Evolutionary conservation across 2,797 vertebrate species (phyloP).

Genomic region (Eupleurogrammus muticus): DNA sequence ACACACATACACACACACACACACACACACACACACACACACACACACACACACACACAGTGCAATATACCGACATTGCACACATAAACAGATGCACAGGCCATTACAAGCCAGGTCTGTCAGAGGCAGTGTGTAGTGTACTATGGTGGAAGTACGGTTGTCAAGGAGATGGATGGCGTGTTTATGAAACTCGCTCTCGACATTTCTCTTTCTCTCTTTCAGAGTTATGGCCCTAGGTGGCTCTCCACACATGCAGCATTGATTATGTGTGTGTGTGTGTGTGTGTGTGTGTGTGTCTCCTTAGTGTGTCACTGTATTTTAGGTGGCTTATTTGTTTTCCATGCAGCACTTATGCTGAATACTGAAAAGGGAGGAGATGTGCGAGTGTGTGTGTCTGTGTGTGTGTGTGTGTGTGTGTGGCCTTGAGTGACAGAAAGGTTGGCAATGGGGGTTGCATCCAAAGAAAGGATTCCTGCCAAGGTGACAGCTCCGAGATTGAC

Average conservation of each 20-base stretch:
- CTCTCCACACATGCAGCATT: constrained; percentile 34
- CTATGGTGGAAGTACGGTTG: constrained; percentile 54
- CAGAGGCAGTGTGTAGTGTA: constrained; percentile 20
- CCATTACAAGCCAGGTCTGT: constrained; percentile 39
- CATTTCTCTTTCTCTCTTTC: constrained; percentile 36
- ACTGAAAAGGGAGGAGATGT: constrained; percentile 54
- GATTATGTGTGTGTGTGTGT: constrained; percentile 31
- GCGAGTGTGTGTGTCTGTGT: constrained; percentile 28
- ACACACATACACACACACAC: too few species aligned
- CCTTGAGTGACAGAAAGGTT: constrained; percentile 79
- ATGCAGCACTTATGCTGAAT: constrained; percentile 38
- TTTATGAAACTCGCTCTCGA: constrained; percentile 64
- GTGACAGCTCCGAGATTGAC: constrained; percentile 82
- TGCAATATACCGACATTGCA: constrained; percentile 16
- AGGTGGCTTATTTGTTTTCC: constrained; percentile 47
- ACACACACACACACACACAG: constrained; percentile 7
- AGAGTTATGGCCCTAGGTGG: constrained; percentile 55
- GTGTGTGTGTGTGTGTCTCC: constrained; percentile 36
- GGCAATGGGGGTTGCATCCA: constrained; percentile 74
- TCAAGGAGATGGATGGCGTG: constrained; percentile 73
- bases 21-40: too few species aligned
- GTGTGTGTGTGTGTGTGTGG: constrained; percentile 58
- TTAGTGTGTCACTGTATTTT: constrained; percentile 31
- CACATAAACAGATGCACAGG: constrained; percentile 36
- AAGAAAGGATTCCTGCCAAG: constrained; percentile 82